Evolutionary conservation across 2,113 vertebrate species (phyloP), one percentile per base, ranked within the genome.

Genomic region (Gadus chalcogrammus): DNA sequence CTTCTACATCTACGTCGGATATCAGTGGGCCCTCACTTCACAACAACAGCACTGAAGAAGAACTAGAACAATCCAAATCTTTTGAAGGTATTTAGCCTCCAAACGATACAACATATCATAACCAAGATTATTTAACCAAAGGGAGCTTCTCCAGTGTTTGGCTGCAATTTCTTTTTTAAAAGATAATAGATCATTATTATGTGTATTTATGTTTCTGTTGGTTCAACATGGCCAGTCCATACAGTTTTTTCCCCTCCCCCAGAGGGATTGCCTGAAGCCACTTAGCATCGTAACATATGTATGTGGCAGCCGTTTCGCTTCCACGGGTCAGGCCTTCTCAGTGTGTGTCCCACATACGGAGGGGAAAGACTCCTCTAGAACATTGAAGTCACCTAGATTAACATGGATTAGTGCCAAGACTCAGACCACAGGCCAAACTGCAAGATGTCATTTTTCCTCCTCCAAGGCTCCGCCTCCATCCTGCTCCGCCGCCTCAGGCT

Each of bases 351-450:
- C 84, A 84, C 71, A 87, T 85, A 82, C 77, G 84, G 24, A 31
- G 76, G 73, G 61, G 76, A 79, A 72, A 64, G 72, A 77, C 76
- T 88, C 84, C 81, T 85, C 84, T 87, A 68, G 73, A 77, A 80
- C 87, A 84, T 86, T 87, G 88, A 89, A 89, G 84, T 85, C 87
- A 88, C 85, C 79, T 85, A 89, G 88, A 91, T 90, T 90, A 90
- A 88, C 84, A 77, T 88, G 89, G 90, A 89, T 88, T 88, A 91
- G 78, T 64, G 81, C 83, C 88, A 91, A 84, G 79, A 79, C 78
- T 79, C 81, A 77, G 83, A 83, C 85, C 75, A 63, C 56, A 58
- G 55, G 76, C 88, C 79, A 87, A 88, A 73, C 73, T 73, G 64
- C 67, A 72, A 84, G 81, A 86, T 84, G 79, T 83, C 80, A 58